Percentiles rank a stretch among this genome's conserved stretches.
phyloP scores from a whole-genome alignment of 2,797 vertebrate species.

The Discoglossus pictus region DNA sequence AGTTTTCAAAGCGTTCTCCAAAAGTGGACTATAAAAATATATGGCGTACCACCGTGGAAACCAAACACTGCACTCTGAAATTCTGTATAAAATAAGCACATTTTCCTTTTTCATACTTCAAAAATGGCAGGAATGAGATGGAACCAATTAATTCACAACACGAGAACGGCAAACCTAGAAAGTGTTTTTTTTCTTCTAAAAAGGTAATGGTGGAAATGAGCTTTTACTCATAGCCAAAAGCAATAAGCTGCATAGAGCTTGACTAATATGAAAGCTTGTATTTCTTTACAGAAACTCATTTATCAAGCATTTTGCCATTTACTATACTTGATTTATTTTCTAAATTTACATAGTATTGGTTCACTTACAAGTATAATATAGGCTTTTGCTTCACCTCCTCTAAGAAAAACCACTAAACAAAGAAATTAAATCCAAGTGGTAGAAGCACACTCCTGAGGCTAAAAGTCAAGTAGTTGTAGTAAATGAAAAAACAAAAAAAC shows the following conservation, averaged over 20 bases:
- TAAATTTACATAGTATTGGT: conserved; percentile 11
- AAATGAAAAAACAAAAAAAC: too few relatives aligned
- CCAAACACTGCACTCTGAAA: conserved; percentile 1
- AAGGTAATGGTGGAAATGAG: conserved; percentile 16
- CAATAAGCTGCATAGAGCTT: neutral
- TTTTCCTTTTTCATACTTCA: neutral
- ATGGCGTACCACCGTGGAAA: neutral
- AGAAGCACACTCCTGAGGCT: too few relatives aligned
- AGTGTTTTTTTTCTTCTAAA: too few relatives aligned
- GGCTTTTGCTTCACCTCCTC: neutral
- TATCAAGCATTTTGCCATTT: conserved; percentile 20
- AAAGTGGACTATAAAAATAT: conserved; percentile 24
- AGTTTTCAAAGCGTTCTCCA: conserved; percentile 14
- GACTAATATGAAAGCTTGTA: conserved; percentile 3
- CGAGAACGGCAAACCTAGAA: too few relatives aligned
- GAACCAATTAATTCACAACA: too few relatives aligned
- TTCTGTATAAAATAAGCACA: neutral
- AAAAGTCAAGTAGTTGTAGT: too few relatives aligned
- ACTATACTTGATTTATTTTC: conserved; percentile 18
- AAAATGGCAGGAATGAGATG: too few relatives aligned
- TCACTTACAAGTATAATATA: neutral
- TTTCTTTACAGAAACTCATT: conserved; percentile 20
- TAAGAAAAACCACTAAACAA: neutral
- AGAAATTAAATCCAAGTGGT: neutral
- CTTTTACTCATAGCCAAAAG: conserved; percentile 29